phyloP scores from a whole-genome alignment of 2,113 vertebrate genomes.

The Elachura formosa region DNA sequence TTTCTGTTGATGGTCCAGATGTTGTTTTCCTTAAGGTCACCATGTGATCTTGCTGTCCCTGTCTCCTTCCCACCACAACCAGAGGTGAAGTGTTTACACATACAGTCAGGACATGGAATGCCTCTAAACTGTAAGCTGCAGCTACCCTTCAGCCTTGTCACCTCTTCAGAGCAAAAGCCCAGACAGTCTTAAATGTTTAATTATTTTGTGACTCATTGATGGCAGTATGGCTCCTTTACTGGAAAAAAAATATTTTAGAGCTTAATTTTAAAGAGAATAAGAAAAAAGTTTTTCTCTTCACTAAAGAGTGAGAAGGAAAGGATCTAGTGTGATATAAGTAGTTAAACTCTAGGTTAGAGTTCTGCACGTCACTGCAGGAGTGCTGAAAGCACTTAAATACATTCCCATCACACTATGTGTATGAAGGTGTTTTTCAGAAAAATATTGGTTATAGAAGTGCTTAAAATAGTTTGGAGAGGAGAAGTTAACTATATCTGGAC shows the following conservation, averaged over 20 bases:
- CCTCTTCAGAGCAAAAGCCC: background rate
- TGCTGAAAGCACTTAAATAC: constrained; percentile 6
- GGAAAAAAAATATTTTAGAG: background rate
- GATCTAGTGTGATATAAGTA: background rate
- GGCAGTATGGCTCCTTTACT: background rate
- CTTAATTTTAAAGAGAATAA: background rate
- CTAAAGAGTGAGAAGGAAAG: background rate
- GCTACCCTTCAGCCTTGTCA: background rate
- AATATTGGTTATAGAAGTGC: background rate
- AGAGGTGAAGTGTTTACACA: background rate
- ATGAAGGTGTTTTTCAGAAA: constrained; percentile 10
- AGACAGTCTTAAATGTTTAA: constrained; percentile 22
- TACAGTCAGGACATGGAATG: background rate
- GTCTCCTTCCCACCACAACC: background rate
- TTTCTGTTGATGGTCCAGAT: background rate
- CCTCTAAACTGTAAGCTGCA: background rate
- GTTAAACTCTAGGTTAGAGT: background rate
- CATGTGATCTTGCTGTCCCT: background rate
- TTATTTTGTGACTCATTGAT: background rate
- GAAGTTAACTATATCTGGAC: background rate
- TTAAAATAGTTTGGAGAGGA: background rate
- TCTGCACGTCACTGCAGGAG: background rate
- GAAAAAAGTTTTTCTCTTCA: background rate
- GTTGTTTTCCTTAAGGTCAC: background rate
- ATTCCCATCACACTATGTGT: background rate